Evolutionary conservation across 2,113 vertebrate genomes (phyloP).

Genomic region (Nannobrachium achirus): DNA sequence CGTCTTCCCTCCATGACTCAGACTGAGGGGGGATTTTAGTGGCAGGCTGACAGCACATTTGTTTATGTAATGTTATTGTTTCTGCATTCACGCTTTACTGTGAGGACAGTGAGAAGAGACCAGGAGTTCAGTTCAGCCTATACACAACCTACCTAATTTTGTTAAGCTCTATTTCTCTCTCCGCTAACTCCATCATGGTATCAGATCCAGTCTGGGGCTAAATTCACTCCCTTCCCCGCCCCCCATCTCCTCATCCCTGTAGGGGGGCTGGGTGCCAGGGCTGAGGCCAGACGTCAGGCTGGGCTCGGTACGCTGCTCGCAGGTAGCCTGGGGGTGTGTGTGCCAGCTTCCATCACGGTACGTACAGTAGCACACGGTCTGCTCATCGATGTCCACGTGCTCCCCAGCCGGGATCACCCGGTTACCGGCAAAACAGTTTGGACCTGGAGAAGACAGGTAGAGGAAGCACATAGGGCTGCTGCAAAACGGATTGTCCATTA

Average conservation of each 20-base stretch:
- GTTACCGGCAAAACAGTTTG: constrained; percentile 81
- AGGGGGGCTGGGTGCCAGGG: constrained; percentile 35
- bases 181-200: constrained; percentile 60
- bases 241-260: constrained; percentile 28
- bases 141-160: neutral
- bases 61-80: no score
- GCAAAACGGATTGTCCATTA: no score
- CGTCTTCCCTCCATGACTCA: neutral
- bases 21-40: no score
- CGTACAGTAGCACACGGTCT: constrained; percentile 79
- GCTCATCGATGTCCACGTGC: constrained; percentile 70
- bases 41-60: no score
- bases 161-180: neutral
- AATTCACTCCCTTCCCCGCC: constrained; percentile 27
- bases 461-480: neutral
- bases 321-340: constrained; percentile 68
- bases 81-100: no score
- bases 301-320: constrained; percentile 50
- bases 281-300: constrained; percentile 17
- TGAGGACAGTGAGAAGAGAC: no score
- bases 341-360: constrained; percentile 76
- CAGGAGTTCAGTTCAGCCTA: constrained; percentile 3
- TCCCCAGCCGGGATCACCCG: constrained; percentile 78
- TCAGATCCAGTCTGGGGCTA: constrained; percentile 67
- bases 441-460: constrained; percentile 57